Conservation (phyloP, 2,113 vertebrate species). For the Aptenodytes forsteri region DNA sequence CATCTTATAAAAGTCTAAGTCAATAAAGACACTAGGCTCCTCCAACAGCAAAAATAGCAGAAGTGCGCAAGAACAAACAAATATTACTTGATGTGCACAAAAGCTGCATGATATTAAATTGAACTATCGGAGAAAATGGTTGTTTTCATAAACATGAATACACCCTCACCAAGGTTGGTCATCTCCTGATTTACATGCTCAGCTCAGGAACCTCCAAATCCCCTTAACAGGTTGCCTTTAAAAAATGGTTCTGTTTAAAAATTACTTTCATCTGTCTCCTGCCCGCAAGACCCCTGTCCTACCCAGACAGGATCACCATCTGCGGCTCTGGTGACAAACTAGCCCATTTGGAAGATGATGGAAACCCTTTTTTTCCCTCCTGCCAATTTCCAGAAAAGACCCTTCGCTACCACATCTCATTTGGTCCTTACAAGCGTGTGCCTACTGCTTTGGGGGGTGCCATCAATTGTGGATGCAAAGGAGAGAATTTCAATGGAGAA, state of each 20-base stretch:
- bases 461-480: neutral
- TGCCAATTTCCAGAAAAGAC: neutral
- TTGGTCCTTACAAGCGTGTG: neutral
- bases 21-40: constrained; percentile 50
- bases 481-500: neutral
- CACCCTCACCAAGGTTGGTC: neutral
- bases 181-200: constrained; percentile 26
- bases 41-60: neutral
- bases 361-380: neutral
- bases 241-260: neutral
- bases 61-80: constrained; percentile 40
- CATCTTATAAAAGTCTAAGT: constrained; percentile 57
- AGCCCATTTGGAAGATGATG: neutral
- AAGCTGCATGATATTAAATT: constrained; percentile 5
- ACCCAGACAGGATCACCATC: neutral
- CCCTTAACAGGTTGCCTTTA: neutral
- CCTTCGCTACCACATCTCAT: neutral
- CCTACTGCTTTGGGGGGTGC: neutral
- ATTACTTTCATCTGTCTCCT: constrained; percentile 1
- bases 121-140: neutral
- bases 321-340: constrained; percentile 28
- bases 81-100: constrained; percentile 12
- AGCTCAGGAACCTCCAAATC: constrained; percentile 4
- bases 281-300: neutral
- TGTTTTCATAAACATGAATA: constrained; percentile 6